phyloP scores from a whole-genome alignment of 2,113 vertebrate species.

The Pomatostomus ruficeps region DNA sequence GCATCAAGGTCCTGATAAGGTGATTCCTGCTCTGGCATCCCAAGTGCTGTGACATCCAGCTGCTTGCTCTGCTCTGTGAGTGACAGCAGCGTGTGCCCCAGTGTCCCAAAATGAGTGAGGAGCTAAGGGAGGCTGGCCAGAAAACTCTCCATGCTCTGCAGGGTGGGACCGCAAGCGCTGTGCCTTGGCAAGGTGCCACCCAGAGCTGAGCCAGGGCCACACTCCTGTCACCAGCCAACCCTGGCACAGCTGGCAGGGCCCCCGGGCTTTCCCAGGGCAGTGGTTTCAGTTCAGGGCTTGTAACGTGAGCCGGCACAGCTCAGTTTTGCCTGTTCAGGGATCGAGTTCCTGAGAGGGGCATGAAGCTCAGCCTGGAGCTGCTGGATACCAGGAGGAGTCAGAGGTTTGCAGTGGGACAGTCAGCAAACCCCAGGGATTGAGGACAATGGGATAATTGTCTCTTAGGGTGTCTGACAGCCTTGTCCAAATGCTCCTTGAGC shows the following conservation, averaged over 20 bases:
- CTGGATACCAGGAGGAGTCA: not conserved
- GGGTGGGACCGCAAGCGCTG: not conserved
- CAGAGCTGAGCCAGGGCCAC: not conserved
- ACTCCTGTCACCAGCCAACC: not conserved
- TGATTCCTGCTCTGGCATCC: not conserved
- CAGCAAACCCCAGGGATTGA: not conserved
- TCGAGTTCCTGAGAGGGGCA: not conserved
- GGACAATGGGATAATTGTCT: not conserved
- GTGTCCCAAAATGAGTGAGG: not conserved
- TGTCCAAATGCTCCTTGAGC: not conserved
- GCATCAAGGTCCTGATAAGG: too few species aligned
- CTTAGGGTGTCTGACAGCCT: not conserved
- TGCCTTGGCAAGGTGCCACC: not conserved
- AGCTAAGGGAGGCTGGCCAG: not conserved
- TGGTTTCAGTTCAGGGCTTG: not conserved
- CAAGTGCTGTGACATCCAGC: not conserved
- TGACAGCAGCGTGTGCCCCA: not conserved
- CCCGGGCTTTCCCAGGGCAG: not conserved
- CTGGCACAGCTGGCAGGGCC: not conserved
- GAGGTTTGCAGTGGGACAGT: not conserved
- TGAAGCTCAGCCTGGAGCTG: accelerated
- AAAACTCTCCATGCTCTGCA: not conserved
- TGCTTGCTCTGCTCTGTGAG: not conserved
- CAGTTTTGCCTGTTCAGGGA: not conserved
- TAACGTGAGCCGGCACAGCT: not conserved